Conservation (phyloP, 2,888 invertebrate genomes). For the Allophyes oxyacanthae region DNA sequence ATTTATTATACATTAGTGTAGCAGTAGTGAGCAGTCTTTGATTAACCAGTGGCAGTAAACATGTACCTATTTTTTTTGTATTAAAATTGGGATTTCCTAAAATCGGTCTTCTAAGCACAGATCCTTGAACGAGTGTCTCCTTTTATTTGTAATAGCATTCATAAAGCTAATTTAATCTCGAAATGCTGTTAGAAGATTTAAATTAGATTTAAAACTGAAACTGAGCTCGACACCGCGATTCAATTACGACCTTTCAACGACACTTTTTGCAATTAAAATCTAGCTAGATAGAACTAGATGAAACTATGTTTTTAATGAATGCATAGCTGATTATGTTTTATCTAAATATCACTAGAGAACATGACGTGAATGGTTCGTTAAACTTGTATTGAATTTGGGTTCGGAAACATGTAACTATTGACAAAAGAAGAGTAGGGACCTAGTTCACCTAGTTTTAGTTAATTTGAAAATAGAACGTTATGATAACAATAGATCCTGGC, state of each 20-base stretch:
- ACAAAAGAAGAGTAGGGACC: too few species aligned
- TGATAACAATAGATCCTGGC: too few species aligned
- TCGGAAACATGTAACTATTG: too few species aligned
- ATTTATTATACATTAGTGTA: too few species aligned
- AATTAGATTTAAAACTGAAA: slow-evolving; percentile 47
- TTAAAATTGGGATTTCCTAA: too few species aligned
- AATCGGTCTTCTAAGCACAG: too few species aligned
- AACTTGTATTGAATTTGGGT: neutral
- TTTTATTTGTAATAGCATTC: slow-evolving; percentile 18
- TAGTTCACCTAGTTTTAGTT: too few species aligned
- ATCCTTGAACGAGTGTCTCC: slow-evolving; percentile 11
- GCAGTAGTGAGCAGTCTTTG: too few species aligned
- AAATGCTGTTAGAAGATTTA: slow-evolving; percentile 41
- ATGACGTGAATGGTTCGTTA: too few species aligned
- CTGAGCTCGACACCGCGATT: slow-evolving; percentile 40
- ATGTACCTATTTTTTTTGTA: too few species aligned
- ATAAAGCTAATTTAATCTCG: slow-evolving; percentile 34
- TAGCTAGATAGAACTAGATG: slow-evolving; percentile 28
- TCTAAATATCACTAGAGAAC: slow-evolving; percentile 6
- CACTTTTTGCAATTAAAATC: slow-evolving; percentile 47
- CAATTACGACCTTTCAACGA: slow-evolving; percentile 43
- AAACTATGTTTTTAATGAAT: slow-evolving; percentile 14
- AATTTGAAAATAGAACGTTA: too few species aligned
- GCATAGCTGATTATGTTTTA: slow-evolving; percentile 1
- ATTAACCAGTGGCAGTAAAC: too few species aligned